These are phyloP conservation scores for Anableps anableps DNA, from an alignment of 2,797 vertebrate species.

Conservation along the genomic window DNA sequence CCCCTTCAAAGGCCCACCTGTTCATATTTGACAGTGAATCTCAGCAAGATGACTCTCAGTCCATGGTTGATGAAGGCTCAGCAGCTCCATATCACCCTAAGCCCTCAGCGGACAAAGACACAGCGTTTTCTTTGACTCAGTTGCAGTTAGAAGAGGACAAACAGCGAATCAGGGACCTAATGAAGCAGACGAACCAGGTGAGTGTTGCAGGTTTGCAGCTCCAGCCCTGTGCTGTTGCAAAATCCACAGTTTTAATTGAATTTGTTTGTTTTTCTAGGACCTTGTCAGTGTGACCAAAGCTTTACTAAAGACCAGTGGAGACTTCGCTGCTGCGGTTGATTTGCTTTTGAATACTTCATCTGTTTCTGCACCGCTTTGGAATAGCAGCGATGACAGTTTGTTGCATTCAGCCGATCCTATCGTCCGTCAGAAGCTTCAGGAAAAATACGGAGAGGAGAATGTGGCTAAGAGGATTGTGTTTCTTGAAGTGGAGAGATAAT, in stretches of 20 bases:
- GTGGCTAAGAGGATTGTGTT: conserved; percentile 75
- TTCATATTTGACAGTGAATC: conserved; percentile 79
- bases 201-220: neutral
- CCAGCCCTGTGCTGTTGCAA: neutral
- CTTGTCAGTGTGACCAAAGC: conserved; percentile 87
- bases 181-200: conserved; percentile 82
- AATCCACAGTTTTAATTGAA: neutral
- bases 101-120: conserved; percentile 1
- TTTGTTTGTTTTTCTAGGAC: conserved; percentile 61
- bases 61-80: neutral
- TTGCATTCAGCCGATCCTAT: conserved; percentile 56
- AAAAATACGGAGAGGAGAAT: conserved; percentile 71
- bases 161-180: conserved; percentile 77
- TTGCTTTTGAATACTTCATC: conserved; percentile 68
- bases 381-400: conserved; percentile 61
- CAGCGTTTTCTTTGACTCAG: conserved; percentile 54
- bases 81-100: conserved; percentile 9
- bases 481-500: conserved; percentile 59
- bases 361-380: conserved; percentile 62
- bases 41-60: conserved; percentile 62
- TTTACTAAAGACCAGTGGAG: conserved; percentile 89
- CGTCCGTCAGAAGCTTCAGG: conserved; percentile 52
- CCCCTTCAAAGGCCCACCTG: conserved; percentile 62
- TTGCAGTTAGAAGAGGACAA: conserved; percentile 70
- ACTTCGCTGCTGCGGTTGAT: conserved; percentile 77